Evolutionary conservation across 2,888 invertebrate genomes (phyloP), one percentile per base, ranked within the genome.

Genomic region (Stenoptilia bipunctidactyla): DNA sequence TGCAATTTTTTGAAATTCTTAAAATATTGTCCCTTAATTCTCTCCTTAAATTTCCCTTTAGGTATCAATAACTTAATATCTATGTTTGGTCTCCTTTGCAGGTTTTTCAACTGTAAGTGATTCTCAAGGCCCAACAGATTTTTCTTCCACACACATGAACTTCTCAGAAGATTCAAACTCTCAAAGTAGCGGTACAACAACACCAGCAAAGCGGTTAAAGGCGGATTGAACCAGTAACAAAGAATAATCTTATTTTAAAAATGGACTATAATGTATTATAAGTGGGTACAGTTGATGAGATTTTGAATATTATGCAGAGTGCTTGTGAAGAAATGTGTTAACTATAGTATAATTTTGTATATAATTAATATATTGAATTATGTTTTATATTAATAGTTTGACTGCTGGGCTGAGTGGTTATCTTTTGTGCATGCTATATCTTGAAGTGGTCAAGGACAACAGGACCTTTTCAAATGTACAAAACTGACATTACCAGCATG

Each of bases 111-210:
- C 93, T 51, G 93, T 94, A 5, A 94, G 94, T 65, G 95, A 95
- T 72, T 94, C 94, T 1, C 94, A 94, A 74, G 94, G 94, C 12
- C 90, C 93, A 1, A 92, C 92, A 15, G 94, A 94, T 49, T 92
- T 92, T 59, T 92, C 92, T 43, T 92, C 93, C n/a, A 87, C 90
- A 13, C 91, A 92, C 60, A 88, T 93, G 86, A 92, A 92, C 49
- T 94, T 94, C 69, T 94, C 94, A 0, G 94, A 95, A 72, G 94
- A 95, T 66, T 94, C 94, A 9, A 94, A 94, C 77, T 94, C 94
- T 0, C 93, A 94, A 70, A 92, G 93, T 57, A 93, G 93, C 62
- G 93, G 93, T 58, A 88, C 90, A 40, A 77, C 74, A 43, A 83
- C 84, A 12, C 87, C 89, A 2, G 89, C 91, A 9, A 94, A 94